Percentiles rank a stretch among this genome's conserved stretches.
These are phyloP conservation scores for Salvelinus namaycush DNA, from an alignment of 2,113 vertebrate species.

Conservation along the genomic window DNA sequence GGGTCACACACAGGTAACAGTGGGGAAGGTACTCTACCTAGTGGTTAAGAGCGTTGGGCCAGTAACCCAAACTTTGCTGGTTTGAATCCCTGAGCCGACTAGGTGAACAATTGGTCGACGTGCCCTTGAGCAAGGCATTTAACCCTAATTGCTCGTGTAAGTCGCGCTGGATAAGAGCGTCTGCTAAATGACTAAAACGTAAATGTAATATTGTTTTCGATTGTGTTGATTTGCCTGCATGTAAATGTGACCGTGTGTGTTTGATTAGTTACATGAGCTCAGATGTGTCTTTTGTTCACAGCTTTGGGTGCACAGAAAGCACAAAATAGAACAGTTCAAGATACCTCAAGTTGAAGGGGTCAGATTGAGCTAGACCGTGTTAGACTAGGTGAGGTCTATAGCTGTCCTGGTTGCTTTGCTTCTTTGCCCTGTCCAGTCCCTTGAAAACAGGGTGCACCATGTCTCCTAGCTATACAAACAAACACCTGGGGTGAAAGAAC, in stretches of 20 bases:
- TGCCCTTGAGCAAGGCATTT: too few relatives aligned
- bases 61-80: too few relatives aligned
- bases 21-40: too few relatives aligned
- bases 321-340: too few relatives aligned
- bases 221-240: background rate
- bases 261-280: background rate
- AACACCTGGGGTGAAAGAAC: slow-evolving; percentile 25
- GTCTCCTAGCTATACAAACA: background rate
- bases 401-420: background rate
- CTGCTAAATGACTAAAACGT: too few relatives aligned
- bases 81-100: too few relatives aligned
- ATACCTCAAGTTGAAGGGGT: background rate
- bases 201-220: background rate
- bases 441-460: background rate
- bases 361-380: background rate
- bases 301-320: too few relatives aligned
- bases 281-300: too few relatives aligned
- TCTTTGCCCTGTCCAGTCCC: background rate
- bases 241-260: background rate
- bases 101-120: too few relatives aligned
- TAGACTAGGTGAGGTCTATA: background rate
- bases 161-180: too few relatives aligned
- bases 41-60: too few relatives aligned
- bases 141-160: too few relatives aligned
- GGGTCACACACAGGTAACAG: background rate